Conservation (phyloP, 2,113 vertebrate genomes). For the Electrona antarctica region DNA sequence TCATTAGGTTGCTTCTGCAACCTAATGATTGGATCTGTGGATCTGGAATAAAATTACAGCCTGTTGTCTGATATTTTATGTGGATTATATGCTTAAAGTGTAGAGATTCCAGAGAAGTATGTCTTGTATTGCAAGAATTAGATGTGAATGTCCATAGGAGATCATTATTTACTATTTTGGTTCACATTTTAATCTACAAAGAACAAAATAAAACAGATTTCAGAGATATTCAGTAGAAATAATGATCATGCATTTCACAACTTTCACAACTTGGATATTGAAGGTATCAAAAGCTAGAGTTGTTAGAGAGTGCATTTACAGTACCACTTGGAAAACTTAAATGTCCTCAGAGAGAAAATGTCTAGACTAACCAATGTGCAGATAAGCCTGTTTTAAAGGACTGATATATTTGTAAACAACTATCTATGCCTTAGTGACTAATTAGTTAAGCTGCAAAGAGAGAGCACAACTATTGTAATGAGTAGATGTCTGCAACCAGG, state of each 20-base stretch:
- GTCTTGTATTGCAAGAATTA: slow-evolving; percentile 13
- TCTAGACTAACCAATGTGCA: not conserved
- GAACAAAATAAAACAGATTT: not conserved
- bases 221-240: not conserved
- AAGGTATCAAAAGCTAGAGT: too few species aligned
- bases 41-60: slow-evolving; percentile 58
- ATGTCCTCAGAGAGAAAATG: too few species aligned
- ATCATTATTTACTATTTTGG: slow-evolving; percentile 17
- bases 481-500: too few species aligned
- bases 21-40: too few species aligned
- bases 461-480: too few species aligned
- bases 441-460: not conserved
- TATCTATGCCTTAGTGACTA: not conserved
- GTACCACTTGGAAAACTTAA: too few species aligned
- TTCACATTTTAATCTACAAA: not conserved
- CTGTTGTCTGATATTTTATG: slow-evolving; percentile 64
- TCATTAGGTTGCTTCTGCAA: slow-evolving; percentile 31
- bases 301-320: too few species aligned
- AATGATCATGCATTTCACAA: not conserved
- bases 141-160: slow-evolving; percentile 12
- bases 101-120: slow-evolving; percentile 17
- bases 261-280: not conserved
- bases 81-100: slow-evolving; percentile 56
- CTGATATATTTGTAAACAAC: slow-evolving; percentile 17
- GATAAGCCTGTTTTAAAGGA: slow-evolving; percentile 43